phyloP scores from a whole-genome alignment of 1,140 invertebrate species.

The Nixonia krombeini region DNA sequence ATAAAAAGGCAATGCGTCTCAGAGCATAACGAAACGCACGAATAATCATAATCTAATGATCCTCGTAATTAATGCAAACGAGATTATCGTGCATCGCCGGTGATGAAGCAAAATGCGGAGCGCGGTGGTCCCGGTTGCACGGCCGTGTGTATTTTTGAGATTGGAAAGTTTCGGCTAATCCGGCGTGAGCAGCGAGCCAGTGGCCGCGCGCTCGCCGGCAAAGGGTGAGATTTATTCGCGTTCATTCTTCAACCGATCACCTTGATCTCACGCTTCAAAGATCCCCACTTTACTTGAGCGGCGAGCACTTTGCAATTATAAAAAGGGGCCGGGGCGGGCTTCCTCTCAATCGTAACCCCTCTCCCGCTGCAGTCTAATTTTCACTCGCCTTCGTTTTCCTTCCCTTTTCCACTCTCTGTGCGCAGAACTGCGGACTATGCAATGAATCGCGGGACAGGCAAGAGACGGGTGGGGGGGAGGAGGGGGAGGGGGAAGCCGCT shows the following conservation, averaged over 20 bases:
- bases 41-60: too few species aligned
- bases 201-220: conserved; percentile 8
- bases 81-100: neutral
- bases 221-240: conserved; percentile 53
- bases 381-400: conserved; percentile 41
- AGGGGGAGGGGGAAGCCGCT: conserved; percentile 39
- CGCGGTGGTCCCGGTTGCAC: too few species aligned
- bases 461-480: conserved; percentile 38
- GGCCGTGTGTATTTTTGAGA: conserved; percentile 1
- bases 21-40: too few species aligned
- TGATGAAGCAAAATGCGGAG: neutral
- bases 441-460: conserved; percentile 36
- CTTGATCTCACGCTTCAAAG: conserved; percentile 57
- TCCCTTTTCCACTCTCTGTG: conserved; percentile 13
- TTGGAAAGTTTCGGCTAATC: conserved; percentile 21
- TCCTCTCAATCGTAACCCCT: conserved; percentile 33
- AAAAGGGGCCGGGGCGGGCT: conserved; percentile 49
- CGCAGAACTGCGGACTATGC: conserved; percentile 43
- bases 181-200: conserved; percentile 4
- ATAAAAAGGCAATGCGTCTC: too few species aligned
- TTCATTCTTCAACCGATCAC: conserved; percentile 57
- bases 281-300: conserved; percentile 37
- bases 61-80: neutral
- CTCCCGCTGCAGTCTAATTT: conserved; percentile 44
- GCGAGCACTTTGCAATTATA: conserved; percentile 62